Conservation (phyloP, 1,140 invertebrate species). For the Ephestia elutella region DNA sequence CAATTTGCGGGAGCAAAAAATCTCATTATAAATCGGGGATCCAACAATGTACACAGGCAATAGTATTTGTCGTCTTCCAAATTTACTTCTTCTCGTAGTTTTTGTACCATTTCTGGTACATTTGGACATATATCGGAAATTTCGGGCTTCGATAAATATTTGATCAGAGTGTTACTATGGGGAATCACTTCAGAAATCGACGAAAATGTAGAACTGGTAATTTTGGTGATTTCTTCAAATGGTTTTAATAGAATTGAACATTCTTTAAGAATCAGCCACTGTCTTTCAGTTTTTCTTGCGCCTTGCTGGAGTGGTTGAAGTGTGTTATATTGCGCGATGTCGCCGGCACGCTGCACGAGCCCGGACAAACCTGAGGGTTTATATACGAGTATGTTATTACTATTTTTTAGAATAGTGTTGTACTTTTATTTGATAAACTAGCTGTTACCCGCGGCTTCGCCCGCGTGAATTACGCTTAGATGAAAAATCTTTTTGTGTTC, state of each 20-base stretch:
- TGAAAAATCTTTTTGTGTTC: no score
- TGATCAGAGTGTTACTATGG: constrained; percentile 26
- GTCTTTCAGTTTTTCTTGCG: constrained; percentile 26
- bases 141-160: constrained; percentile 24
- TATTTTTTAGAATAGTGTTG: no score
- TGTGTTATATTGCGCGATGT: constrained; percentile 35
- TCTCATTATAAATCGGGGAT: constrained; percentile 19
- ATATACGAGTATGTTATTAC: no score
- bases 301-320: constrained; percentile 34
- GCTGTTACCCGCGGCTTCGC: no score
- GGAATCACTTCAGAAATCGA: constrained; percentile 31
- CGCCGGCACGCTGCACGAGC: no score
- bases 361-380: no score
- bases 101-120: constrained; percentile 22
- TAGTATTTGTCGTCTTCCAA: constrained; percentile 23
- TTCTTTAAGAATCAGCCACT: constrained; percentile 28
- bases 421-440: no score
- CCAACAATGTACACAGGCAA: constrained; percentile 25
- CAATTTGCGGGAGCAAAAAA: constrained; percentile 29
- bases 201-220: constrained; percentile 26
- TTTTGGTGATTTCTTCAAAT: constrained; percentile 37
- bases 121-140: constrained; percentile 17
- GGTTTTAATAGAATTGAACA: constrained; percentile 28
- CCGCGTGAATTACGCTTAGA: no score
- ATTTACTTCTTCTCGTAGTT: constrained; percentile 22